These are phyloP conservation scores for Melanostoma mellinum DNA, from an alignment of 2,888 invertebrate species.

Conservation along the genomic window DNA sequence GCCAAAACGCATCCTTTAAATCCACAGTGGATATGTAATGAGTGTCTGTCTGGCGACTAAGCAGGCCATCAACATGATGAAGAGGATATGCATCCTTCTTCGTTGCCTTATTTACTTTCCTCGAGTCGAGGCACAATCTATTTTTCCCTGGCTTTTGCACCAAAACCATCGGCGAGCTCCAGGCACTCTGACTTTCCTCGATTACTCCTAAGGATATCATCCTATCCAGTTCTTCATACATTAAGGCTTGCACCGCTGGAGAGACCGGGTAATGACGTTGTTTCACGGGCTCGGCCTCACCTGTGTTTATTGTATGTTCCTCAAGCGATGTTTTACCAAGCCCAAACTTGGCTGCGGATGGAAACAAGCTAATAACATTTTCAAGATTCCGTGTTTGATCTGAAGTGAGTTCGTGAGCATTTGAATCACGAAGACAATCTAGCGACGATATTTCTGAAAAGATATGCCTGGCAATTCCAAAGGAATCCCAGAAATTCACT, in stretches of 20 bases:
- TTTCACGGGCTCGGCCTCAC: slow-evolving; percentile 33
- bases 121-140: slow-evolving; percentile 75
- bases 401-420: neutral
- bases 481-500: too few species aligned
- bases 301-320: neutral
- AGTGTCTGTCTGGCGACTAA: neutral
- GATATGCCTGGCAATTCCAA: too few species aligned
- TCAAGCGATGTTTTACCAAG: slow-evolving; percentile 33
- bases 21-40: neutral
- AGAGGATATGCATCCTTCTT: slow-evolving; percentile 40
- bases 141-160: slow-evolving; percentile 72
- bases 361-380: slow-evolving; percentile 14
- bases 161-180: slow-evolving; percentile 75
- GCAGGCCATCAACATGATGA: slow-evolving; percentile 17
- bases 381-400: slow-evolving; percentile 1
- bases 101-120: slow-evolving; percentile 73
- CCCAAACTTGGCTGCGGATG: slow-evolving; percentile 3
- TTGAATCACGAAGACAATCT: too few species aligned
- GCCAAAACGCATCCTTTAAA: slow-evolving; percentile 32
- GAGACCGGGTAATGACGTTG: slow-evolving; percentile 44
- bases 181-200: slow-evolving; percentile 74
- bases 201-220: slow-evolving; percentile 75
- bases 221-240: slow-evolving; percentile 73
- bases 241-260: slow-evolving; percentile 17
- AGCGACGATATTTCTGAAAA: too few species aligned